Evolutionary conservation across 1,140 invertebrate species (phyloP), one percentile per base, ranked within the genome.

Genomic region (Zaprionus ornatus): DNA sequence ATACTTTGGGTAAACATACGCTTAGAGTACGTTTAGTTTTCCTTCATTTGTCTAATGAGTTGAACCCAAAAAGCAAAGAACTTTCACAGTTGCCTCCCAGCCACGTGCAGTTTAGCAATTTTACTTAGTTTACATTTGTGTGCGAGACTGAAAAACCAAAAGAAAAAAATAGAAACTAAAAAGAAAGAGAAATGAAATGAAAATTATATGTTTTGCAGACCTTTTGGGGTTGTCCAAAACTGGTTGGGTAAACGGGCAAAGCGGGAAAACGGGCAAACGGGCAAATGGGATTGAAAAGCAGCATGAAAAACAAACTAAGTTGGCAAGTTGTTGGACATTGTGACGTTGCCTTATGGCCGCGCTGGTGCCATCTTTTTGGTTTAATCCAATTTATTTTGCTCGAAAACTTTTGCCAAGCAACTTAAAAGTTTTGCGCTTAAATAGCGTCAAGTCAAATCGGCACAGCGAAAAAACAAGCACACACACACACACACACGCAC

Each of bases 321-420:
- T 82, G 80, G 55, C 80, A 84, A 88, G 80, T 81, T 87, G 71
- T 80, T 79, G 80, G 81, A 79, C 81, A 72, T 67, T 77, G 75
- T 79, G 83, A 59, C 65, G 68, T 68, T 84, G 80, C 74, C 77
- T 82, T 81, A 81, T 76, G 78, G 85, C 63, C 85, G 71, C 78
- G 45, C 74, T 88, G 84, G 85, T 88, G 84, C 85, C 84, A 88
- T 88, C 84, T 90, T 88, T 88, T 87, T 84, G 84, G 84, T 84
- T 90, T 90, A 90, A 90, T 90, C 85, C 85, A 90, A 90, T 90
- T 90, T 90, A 90, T 88, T 87, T 81, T 90, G 63, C 86, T 85
- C 62, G 52, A 66, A 60, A 90, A 90, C 81, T 88, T 90, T 84
- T 65, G 68, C 45, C 60, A 56, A 85, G 80, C 85, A 90, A 90